A percentile compares a stretch with the other conserved stretches of the same genome.
phyloP scores from a whole-genome alignment of 2,797 vertebrate species.

The Pseudochaenichthys georgianus region DNA sequence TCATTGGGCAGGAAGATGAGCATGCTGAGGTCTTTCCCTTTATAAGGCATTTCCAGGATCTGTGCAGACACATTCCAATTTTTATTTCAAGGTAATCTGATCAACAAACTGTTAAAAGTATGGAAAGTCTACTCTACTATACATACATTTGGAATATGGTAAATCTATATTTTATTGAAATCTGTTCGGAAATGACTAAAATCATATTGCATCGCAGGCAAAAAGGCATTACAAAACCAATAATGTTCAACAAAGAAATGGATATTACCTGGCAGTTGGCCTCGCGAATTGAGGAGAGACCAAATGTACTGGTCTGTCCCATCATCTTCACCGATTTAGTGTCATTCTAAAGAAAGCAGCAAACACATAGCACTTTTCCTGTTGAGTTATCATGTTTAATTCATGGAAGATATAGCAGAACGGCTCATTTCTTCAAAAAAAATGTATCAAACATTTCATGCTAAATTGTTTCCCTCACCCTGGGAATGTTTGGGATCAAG shows the following conservation, averaged over 20 bases:
- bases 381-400: background rate
- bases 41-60: constrained; percentile 88
- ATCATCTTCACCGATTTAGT: constrained; percentile 89
- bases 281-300: constrained; percentile 74
- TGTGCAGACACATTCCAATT: background rate
- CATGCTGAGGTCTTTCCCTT: constrained; percentile 87
- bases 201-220: background rate
- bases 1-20: constrained; percentile 88
- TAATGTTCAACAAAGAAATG: background rate
- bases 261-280: constrained; percentile 66
- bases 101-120: background rate
- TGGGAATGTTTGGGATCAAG: background rate
- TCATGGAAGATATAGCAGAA: background rate
- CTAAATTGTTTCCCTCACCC: background rate
- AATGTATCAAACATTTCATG: background rate
- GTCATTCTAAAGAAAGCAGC: constrained; percentile 73
- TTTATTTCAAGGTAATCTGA: background rate
- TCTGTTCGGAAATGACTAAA: background rate
- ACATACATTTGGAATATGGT: background rate
- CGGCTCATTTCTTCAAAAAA: background rate
- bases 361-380: background rate
- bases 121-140: no score
- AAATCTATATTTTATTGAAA: constrained; percentile 6
- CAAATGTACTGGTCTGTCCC: constrained; percentile 76
- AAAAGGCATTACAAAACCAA: background rate